Evolutionary conservation across 2,888 invertebrate species (phyloP).

Genomic region (Melipona beecheii): DNA sequence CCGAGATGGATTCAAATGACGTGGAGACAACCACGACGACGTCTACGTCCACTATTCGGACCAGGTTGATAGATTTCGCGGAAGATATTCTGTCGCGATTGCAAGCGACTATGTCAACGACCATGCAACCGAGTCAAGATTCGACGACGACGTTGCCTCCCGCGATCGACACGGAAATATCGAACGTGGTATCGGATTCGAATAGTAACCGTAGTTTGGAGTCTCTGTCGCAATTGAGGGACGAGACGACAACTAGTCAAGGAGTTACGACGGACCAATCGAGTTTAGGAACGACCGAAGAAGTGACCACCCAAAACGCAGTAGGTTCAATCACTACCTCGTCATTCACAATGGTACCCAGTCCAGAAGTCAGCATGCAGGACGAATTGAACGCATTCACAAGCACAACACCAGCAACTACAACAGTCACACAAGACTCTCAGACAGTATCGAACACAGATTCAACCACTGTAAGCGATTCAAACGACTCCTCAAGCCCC

Average conservation of each 20-base stretch:
- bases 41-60: constrained; percentile 47
- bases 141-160: constrained; percentile 19
- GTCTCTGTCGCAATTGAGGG: constrained; percentile 37
- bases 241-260: constrained; percentile 35
- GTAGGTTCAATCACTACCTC: constrained; percentile 48
- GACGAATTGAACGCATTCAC: constrained; percentile 30
- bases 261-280: constrained; percentile 41
- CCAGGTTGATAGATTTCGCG: constrained; percentile 63
- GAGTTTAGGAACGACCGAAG: constrained; percentile 36
- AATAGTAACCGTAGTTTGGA: constrained; percentile 30
- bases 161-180: constrained; percentile 35
- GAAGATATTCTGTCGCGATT: constrained; percentile 62
- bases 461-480: constrained; percentile 18
- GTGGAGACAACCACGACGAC: constrained; percentile 37
- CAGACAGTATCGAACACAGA: constrained; percentile 36
- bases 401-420: constrained; percentile 26
- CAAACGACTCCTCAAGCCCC: constrained; percentile 15
- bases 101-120: constrained; percentile 32
- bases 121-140: constrained; percentile 3
- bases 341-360: constrained; percentile 29
- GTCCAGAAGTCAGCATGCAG: constrained; percentile 34
- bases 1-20: constrained; percentile 50
- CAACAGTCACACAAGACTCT: constrained; percentile 44
- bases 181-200: constrained; percentile 51
- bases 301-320: constrained; percentile 45